Conservation (phyloP, 2,113 vertebrate species). For the Eublepharis macularius region DNA sequence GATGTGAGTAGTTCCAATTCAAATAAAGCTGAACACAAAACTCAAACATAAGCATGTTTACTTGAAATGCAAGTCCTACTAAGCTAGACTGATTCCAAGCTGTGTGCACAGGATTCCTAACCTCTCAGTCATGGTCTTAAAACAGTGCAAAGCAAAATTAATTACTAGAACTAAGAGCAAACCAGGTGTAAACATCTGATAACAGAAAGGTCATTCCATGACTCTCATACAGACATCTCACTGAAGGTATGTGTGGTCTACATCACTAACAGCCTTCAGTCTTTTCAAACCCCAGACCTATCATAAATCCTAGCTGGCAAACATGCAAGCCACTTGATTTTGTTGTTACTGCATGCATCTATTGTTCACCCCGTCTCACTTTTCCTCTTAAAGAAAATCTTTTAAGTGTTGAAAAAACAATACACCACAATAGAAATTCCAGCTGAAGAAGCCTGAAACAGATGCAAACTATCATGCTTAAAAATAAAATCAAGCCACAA, state of each 20-base stretch:
- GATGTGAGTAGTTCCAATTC: not conserved
- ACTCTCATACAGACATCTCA: not conserved
- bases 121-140: not conserved
- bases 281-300: not conserved
- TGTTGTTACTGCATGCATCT: not conserved
- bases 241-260: no score
- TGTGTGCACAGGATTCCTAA: not conserved
- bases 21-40: not conserved
- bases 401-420: not conserved
- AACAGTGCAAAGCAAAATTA: not conserved
- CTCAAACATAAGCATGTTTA: not conserved
- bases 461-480: not conserved
- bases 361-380: not conserved
- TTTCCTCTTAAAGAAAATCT: not conserved
- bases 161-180: not conserved
- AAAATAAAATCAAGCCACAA: not conserved
- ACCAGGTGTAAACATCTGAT: not conserved
- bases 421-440: not conserved
- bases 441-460: not conserved
- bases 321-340: not conserved
- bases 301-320: not conserved
- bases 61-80: not conserved
- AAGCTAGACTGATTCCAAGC: not conserved
- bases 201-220: not conserved
- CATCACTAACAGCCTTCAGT: not conserved